Evolutionary conservation across 1,140 invertebrate species (phyloP).

Genomic region (Gonatopus flavifemur): DNA sequence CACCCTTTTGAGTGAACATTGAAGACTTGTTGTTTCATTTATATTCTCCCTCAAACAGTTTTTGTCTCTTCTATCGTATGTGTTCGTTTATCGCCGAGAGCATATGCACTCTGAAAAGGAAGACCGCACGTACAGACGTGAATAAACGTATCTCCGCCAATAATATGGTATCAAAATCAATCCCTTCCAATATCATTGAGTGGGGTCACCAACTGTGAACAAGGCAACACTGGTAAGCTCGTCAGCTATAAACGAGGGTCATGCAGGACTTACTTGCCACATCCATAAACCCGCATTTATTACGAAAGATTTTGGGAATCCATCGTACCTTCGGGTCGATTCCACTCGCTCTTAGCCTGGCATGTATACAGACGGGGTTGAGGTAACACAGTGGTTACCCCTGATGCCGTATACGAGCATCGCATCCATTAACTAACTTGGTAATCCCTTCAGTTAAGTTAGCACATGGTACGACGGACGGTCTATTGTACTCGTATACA

Average conservation of each 20-base stretch:
- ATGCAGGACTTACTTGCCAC: slow-evolving; percentile 13
- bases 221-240: slow-evolving; percentile 25
- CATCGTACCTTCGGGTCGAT: slow-evolving; percentile 39
- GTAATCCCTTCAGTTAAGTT: slow-evolving; percentile 55
- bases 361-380: slow-evolving; percentile 8
- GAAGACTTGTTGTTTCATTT: no score
- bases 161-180: no score
- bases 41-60: no score
- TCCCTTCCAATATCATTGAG: no score
- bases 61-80: no score
- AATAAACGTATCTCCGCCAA: no score
- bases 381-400: slow-evolving; percentile 31
- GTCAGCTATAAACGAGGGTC: slow-evolving; percentile 20
- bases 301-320: slow-evolving; percentile 48
- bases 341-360: no score
- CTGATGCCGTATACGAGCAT: slow-evolving; percentile 32
- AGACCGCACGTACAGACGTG: no score
- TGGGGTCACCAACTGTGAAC: no score
- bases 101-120: no score
- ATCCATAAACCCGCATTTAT: slow-evolving; percentile 40
- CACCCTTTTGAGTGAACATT: no score
- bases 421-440: slow-evolving; percentile 55
- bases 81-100: no score
- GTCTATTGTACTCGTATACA: slow-evolving; percentile 37
- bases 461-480: slow-evolving; percentile 49